Base-by-base conservation (phyloP, 2,888 invertebrate species). In the Orthosia cruda region DNA sequence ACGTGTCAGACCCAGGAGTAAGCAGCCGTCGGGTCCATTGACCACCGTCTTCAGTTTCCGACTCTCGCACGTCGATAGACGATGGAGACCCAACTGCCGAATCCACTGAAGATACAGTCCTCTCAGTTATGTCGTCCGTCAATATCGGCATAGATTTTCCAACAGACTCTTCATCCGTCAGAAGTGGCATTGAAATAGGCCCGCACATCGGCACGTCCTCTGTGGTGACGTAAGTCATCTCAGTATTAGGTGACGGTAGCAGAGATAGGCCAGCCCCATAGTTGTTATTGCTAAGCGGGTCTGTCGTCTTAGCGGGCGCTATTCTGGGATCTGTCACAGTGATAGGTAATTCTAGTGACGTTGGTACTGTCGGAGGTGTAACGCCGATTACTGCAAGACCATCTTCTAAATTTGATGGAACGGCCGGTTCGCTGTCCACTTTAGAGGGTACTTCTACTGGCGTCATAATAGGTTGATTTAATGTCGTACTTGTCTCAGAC, bases 391-490 rank as follows among this genome's bases (percentile, higher is more conserved):
- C 97, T 1, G 97, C 97, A 20, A 97, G 93, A 59, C 97, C 97
- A 72, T 96, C 97, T 62, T 97, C 97, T 76, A 97, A 89, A 87
- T 91, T 93, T 9, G 93, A 86, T n/a, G 94, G 90, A 67, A 94
- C 85, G 3, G 93, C 80, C 26, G 93, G 94, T 83, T 93, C 94
- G 26, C 87, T 87, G 74, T 92, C 93, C n/a, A 84, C 93, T 80
- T 95, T 97, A 54, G 97, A 97, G 9, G 98, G 98, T 40, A 98
- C 97, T 92, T 98, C 98, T 45, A 98, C 94, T 0, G 98, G 98
- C 2, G 98, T 98, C 98, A 98, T 98, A 69, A 98, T 98, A 0
- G 98, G 98, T 92, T 98, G 98, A 90, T 98, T 97, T 20, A 98
- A 95, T 16, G 98, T 97, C 7, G 98, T 97, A 85, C 98, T 98